Percentiles rank a stretch among this genome's conserved stretches.
Conservation (phyloP, 2,113 vertebrate genomes). For the Proterorhinus semilunaris region DNA sequence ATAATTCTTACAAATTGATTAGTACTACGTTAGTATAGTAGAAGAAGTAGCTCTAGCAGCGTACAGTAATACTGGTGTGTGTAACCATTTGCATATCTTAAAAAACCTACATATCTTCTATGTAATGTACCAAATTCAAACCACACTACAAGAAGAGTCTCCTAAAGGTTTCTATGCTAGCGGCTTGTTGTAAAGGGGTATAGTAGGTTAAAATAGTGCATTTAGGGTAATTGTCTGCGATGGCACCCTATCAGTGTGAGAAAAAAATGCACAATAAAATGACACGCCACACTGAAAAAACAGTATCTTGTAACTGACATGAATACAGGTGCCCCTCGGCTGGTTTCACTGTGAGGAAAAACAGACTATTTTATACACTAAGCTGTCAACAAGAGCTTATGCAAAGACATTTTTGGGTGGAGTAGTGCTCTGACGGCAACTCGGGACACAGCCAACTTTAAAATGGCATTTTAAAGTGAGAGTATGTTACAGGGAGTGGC, state of each 20-base stretch:
- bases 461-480: slow-evolving; percentile 26
- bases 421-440: slow-evolving; percentile 31
- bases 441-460: slow-evolving; percentile 3
- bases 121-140: neutral
- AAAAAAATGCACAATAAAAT: neutral
- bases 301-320: slow-evolving; percentile 8
- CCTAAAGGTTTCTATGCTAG: neutral
- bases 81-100: neutral
- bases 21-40: too few species aligned
- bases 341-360: slow-evolving; percentile 6
- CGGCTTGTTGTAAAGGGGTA: neutral
- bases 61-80: too few species aligned
- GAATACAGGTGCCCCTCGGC: neutral
- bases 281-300: neutral
- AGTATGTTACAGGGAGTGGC: slow-evolving; percentile 21
- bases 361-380: neutral
- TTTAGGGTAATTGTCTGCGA: neutral
- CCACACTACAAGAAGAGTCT: neutral
- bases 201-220: neutral
- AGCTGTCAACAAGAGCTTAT: neutral
- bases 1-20: too few species aligned
- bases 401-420: slow-evolving; percentile 24
- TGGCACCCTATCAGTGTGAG: slow-evolving; percentile 10
- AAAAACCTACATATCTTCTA: neutral
- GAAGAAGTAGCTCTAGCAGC: too few species aligned